Base-by-base conservation (phyloP, 2,113 vertebrate genomes). In the Chionomys nivalis region DNA sequence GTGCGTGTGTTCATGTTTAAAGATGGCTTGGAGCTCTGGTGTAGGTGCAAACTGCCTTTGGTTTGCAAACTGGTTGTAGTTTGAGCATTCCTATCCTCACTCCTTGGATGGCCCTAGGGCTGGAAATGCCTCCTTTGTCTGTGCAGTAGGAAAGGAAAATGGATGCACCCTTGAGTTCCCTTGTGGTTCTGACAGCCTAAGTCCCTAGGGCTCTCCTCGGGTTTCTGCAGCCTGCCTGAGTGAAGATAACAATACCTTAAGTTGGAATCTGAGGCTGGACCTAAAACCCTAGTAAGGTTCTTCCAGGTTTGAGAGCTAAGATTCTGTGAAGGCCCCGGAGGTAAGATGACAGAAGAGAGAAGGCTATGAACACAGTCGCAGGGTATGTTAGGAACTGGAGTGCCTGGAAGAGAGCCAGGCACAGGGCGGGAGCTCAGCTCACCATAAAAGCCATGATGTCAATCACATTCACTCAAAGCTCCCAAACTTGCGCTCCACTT, bases 371-470 rank as follows among this genome's bases (percentile, higher is more conserved):
- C 58, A 44, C 12, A 55, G 78, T 39, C 39, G 24, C 23, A 26
- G 31, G 23, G 3, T 17, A 2, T 6, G 47, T 5, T 4, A 13
- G 16, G 65, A 19, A 17, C 4, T 3, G 31, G n/a, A 58, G 13
- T 42, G 9, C 47, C 42, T n/a, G 12, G 7, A 9, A 17, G 73
- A 72, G 17, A n/a, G 24, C 23, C 2, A 3, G 44, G 36, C 24
- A 13, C 52, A 33, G 12, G 24, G 19, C 49, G 24, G 39, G 36
- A 39, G 77, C 11, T 36, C 39, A 7, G 11, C 23, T 36, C 24
- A 7, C 8, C 21, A 2, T 1, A 8, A 16, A 33, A 26, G 19
- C 12, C 5, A 1, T 6, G 12, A 33, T 0, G 66, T 23, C 1
- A 5, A 23, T 7, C 86, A 23, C 0, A 1, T 58, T 21, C 87